Evolutionary conservation across 1,140 invertebrate species (phyloP).

Genomic region (Hyles vespertilio): DNA sequence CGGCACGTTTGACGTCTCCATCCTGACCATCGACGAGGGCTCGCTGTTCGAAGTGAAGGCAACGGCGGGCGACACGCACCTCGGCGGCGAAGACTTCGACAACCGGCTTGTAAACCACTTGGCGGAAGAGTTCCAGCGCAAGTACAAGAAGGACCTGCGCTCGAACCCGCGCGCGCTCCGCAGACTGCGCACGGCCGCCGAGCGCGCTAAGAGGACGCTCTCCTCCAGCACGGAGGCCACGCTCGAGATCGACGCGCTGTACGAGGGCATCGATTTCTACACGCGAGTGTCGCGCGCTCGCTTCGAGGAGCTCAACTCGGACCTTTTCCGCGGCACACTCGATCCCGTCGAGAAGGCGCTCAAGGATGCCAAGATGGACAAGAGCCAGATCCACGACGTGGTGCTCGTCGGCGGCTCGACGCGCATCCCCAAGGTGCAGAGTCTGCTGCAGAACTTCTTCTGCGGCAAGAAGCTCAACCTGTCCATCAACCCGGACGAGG

Average conservation of each 20-base stretch:
- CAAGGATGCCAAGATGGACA: slow-evolving; percentile 82
- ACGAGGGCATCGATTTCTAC: slow-evolving; percentile 73
- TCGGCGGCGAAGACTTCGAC: slow-evolving; percentile 87
- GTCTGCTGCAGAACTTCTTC: slow-evolving; percentile 71
- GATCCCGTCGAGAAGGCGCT: slow-evolving; percentile 79
- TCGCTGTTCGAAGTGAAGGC: slow-evolving; percentile 82
- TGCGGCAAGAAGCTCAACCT: slow-evolving; percentile 73
- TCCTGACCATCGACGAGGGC: slow-evolving; percentile 83
- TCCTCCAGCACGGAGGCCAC: slow-evolving; percentile 74
- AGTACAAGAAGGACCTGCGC: slow-evolving; percentile 71
- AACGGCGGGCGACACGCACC: slow-evolving; percentile 77
- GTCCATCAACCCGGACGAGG: slow-evolving; percentile 75
- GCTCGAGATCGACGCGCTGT: slow-evolving; percentile 73
- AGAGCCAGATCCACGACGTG: slow-evolving; percentile 80
- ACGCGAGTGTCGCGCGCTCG: slow-evolving; percentile 66
- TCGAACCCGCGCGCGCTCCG: slow-evolving; percentile 71
- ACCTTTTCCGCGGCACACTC: slow-evolving; percentile 74
- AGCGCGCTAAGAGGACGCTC: slow-evolving; percentile 75
- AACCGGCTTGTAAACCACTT: slow-evolving; percentile 84
- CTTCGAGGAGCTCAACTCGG: slow-evolving; percentile 73
- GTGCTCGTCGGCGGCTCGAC: slow-evolving; percentile 85
- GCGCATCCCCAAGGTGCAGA: slow-evolving; percentile 77
- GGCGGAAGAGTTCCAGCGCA: slow-evolving; percentile 71
- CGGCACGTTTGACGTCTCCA: slow-evolving; percentile 82
- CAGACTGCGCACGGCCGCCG: slow-evolving; percentile 79